Evolutionary conservation across 2,113 vertebrate species (phyloP), one percentile per base, ranked within the genome.

Genomic region (Acanthochromis polyacanthus): DNA sequence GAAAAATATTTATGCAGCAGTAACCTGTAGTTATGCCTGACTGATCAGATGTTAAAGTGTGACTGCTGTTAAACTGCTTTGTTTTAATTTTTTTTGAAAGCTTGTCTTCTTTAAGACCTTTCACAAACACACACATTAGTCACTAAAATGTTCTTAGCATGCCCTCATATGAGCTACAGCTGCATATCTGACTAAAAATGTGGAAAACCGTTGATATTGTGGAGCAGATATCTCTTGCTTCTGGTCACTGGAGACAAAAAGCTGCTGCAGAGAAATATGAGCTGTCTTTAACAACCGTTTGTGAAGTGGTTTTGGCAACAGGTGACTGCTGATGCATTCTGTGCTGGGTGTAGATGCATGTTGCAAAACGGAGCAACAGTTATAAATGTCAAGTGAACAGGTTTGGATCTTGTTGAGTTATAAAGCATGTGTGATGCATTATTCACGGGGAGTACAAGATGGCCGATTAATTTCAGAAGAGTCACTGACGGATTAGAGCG

Each of bases 351-450:
- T 69, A 23, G 22, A 36, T 7, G 7, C 32, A 36, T 36, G 40
- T 53, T 62, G 51, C 74, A 75, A 17, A 55, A 57, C 66, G 43
- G 28, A 48, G 32, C 10, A 4, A 59, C 74, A 75, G 66, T 81
- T 56, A 79, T 56, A 61, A 78, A 82, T 71, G 46, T 38, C 40
- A 46, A 20, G 59, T 59, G 70, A 84, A 82, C 77, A n/a, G 78
- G 40, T 74, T 53, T 40, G 66, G 20, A 65, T 68, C 10, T 28
- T 56, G 73, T 80, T 85, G 72, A 79, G 80, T 69, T 60, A 77
- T 58, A 73, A 64, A 61, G 45, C 58, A 57, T n/a, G 19, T 50
- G 56, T 43, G 53, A 60, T 30, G 56, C 71, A 75, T 84, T 66
- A 68, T 78, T 80, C 69, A 80, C 50, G 6, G 51, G 16, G 17